Percentiles rank a stretch among this genome's conserved stretches.
phyloP scores from a whole-genome alignment of 2,888 invertebrate species.

The Phaedon cochleariae region DNA sequence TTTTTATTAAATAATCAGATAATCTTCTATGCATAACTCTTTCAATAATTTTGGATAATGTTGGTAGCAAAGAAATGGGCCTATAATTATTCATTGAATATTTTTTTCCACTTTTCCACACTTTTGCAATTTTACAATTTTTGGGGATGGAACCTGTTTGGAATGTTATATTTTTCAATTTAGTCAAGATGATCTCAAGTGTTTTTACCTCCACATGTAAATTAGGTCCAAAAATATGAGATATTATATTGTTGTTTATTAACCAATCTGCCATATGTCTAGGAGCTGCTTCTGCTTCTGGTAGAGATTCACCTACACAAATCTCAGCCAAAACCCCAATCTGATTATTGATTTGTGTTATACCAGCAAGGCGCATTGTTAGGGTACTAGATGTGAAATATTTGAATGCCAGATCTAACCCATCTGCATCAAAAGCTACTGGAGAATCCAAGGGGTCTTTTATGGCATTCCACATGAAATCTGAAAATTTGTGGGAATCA shows the following conservation, averaged over 20 bases:
- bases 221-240: constrained; percentile 97
- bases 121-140: no score
- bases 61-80: no score
- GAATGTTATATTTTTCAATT: no score
- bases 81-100: no score
- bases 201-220: constrained; percentile 86
- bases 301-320: constrained; percentile 86
- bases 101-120: no score
- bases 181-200: constrained; percentile 2
- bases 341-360: constrained; percentile 93
- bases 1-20: no score
- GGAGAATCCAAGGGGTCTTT: constrained; percentile 91
- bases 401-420: constrained; percentile 92
- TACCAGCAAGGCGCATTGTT: constrained; percentile 92
- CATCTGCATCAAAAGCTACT: constrained; percentile 87
- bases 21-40: no score
- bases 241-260: constrained; percentile 87
- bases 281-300: constrained; percentile 86
- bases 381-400: constrained; percentile 94
- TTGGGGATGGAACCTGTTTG: no score
- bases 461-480: constrained; percentile 95
- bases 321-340: constrained; percentile 92
- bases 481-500: no score
- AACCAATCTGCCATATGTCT: constrained; percentile 89
- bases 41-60: no score